These are phyloP conservation scores for Octopus bimaculoides DNA, from an alignment of 1,140 invertebrate species.

Conservation along the genomic window DNA sequence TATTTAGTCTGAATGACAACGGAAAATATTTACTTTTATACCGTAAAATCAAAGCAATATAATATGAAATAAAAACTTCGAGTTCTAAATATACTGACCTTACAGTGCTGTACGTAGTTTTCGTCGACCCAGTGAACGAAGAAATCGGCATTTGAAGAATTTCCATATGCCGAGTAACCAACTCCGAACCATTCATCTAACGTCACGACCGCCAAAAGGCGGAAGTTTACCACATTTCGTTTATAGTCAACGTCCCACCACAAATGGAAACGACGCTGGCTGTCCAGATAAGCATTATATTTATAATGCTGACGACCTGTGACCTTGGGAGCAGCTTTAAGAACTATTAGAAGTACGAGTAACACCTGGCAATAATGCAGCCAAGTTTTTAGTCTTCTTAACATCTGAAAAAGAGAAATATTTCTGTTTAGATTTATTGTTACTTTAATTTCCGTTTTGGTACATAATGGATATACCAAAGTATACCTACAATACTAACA, in stretches of 20 bases:
- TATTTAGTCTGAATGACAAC: no score
- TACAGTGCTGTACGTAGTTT: conserved; percentile 65
- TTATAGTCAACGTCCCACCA: conserved; percentile 34
- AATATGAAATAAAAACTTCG: neutral
- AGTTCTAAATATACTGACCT: conserved; percentile 60
- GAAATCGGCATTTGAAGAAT: conserved; percentile 75
- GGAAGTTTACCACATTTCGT: conserved; percentile 25
- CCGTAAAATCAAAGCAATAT: neutral
- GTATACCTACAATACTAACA: no score
- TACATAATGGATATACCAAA: no score
- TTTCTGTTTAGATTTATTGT: no score
- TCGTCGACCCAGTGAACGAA: conserved; percentile 78
- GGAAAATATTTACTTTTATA: no score
- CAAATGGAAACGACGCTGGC: conserved; percentile 17
- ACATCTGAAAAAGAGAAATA: no score
- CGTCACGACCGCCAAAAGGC: conserved; percentile 20
- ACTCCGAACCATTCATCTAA: conserved; percentile 40
- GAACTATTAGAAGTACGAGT: neutral
- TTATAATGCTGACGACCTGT: conserved; percentile 6
- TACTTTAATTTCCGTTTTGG: no score
- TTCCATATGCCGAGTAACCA: conserved; percentile 89
- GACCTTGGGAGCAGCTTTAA: neutral
- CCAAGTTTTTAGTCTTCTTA: no score
- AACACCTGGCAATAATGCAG: neutral
- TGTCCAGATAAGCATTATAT: conserved; percentile 25